Evolutionary conservation across 2,797 vertebrate species (phyloP).

Genomic region (Crypturellus tataupa): DNA sequence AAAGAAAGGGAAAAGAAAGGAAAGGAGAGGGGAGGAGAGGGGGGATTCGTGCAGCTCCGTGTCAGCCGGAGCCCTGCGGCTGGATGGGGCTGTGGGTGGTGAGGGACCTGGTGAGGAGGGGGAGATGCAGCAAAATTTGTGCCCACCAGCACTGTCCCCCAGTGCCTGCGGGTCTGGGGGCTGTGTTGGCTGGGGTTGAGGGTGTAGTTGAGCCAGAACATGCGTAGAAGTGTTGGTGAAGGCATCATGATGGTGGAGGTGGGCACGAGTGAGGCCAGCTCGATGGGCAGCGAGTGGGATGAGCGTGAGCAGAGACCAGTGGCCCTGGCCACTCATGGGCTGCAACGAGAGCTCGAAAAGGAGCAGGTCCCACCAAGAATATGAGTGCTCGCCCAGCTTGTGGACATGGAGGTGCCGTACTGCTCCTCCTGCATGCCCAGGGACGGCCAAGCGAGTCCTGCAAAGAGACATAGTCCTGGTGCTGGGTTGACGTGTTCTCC

Average conservation of each 20-base stretch:
- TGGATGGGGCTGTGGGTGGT: background rate
- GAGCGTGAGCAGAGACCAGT: background rate
- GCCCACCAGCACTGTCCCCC: background rate
- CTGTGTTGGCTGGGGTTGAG: background rate
- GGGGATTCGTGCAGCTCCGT: background rate
- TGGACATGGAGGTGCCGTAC: background rate
- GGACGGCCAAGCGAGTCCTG: background rate
- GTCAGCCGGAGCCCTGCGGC: background rate
- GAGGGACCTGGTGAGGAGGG: background rate
- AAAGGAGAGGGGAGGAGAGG: background rate
- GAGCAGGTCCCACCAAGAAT: background rate
- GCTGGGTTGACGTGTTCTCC: background rate
- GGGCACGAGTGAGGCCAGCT: background rate
- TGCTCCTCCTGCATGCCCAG: background rate
- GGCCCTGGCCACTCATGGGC: background rate
- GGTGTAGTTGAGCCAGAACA: background rate
- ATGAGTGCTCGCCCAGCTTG: accelerated
- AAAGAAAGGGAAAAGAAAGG: accelerated
- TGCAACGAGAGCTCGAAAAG: background rate
- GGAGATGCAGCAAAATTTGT: background rate
- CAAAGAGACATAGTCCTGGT: background rate
- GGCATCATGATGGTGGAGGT: background rate
- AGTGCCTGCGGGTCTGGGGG: background rate
- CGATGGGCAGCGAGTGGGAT: background rate
- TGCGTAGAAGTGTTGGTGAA: background rate